phyloP scores from a whole-genome alignment of 2,888 invertebrate species.

The Vanessa cardui region DNA sequence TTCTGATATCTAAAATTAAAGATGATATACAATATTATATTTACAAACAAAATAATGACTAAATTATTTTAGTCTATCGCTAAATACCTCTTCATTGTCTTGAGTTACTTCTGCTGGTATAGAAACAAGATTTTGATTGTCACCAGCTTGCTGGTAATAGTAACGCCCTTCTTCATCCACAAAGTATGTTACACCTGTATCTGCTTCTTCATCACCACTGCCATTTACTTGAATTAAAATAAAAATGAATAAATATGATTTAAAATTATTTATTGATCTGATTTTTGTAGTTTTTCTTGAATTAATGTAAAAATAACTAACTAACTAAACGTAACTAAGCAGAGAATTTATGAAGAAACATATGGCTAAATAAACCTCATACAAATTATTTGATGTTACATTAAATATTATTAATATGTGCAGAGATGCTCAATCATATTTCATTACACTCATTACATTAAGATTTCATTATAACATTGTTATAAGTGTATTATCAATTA shows the following conservation, averaged over 20 bases:
- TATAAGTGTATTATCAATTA: too few relatives aligned
- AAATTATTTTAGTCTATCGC: neutral
- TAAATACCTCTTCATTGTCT: slow-evolving; percentile 51
- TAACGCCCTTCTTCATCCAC: slow-evolving; percentile 92
- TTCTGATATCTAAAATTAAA: slow-evolving; percentile 26
- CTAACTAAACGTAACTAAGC: too few relatives aligned
- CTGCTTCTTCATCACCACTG: slow-evolving; percentile 55
- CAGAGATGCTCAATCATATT: too few relatives aligned
- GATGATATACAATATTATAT: neutral
- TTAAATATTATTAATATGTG: too few relatives aligned
- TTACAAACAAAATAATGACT: slow-evolving; percentile 47
- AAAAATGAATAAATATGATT: neutral
- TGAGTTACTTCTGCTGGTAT: slow-evolving; percentile 79
- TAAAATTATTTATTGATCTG: too few relatives aligned
- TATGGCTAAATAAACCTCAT: too few relatives aligned
- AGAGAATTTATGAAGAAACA: too few relatives aligned
- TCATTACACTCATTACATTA: too few relatives aligned
- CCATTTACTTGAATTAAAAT: slow-evolving; percentile 36
- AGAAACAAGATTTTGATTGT: slow-evolving; percentile 85
- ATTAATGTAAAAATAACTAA: too few relatives aligned
- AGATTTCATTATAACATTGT: too few relatives aligned
- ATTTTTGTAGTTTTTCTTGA: too few relatives aligned
- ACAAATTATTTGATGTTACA: too few relatives aligned
- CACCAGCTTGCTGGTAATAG: slow-evolving; percentile 89
- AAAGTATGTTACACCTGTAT: slow-evolving; percentile 86